Percentiles rank a stretch among this genome's conserved stretches.
phyloP scores from a whole-genome alignment of 2,113 vertebrate genomes.

The Emberiza fucata region DNA sequence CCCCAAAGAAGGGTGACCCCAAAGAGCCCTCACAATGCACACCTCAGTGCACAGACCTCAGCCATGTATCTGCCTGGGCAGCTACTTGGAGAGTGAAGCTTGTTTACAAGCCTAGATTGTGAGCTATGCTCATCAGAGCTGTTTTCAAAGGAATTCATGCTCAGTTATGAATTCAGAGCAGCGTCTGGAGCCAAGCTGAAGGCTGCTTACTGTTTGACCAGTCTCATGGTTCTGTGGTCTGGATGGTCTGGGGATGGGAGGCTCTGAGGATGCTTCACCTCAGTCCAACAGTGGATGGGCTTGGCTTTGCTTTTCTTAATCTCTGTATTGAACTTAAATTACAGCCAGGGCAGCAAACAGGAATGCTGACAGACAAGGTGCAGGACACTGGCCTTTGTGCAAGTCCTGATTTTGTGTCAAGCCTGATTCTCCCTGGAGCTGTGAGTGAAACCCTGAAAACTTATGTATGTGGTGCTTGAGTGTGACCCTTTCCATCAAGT shows the following conservation, averaged over 20 bases:
- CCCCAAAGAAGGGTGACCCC: not conserved
- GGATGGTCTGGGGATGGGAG: not conserved
- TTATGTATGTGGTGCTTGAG: fast-evolving
- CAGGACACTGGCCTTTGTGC: not conserved
- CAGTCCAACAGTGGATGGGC: not conserved
- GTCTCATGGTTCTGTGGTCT: not conserved
- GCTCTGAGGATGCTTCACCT: not conserved
- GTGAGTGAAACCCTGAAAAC: not conserved
- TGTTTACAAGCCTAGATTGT: not conserved
- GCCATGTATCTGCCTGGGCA: not conserved
- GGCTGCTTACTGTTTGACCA: not conserved
- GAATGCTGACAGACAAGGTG: not conserved
- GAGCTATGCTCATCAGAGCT: not conserved
- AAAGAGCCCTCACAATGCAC: not conserved
- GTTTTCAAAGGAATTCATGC: not conserved
- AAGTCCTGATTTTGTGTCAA: not conserved
- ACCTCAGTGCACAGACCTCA: not conserved
- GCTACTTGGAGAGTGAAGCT: not conserved
- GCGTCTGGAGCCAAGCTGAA: not conserved
- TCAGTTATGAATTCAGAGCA: not conserved
- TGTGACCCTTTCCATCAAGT: not conserved
- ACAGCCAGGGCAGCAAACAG: not conserved
- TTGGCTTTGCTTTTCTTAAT: not conserved
- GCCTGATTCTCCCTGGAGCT: not conserved
- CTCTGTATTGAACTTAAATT: not conserved